Percentiles rank a stretch among this genome's conserved stretches.
Evolutionary conservation across 2,888 invertebrate species (phyloP).

Genomic region (Acrobasis repandana): DNA sequence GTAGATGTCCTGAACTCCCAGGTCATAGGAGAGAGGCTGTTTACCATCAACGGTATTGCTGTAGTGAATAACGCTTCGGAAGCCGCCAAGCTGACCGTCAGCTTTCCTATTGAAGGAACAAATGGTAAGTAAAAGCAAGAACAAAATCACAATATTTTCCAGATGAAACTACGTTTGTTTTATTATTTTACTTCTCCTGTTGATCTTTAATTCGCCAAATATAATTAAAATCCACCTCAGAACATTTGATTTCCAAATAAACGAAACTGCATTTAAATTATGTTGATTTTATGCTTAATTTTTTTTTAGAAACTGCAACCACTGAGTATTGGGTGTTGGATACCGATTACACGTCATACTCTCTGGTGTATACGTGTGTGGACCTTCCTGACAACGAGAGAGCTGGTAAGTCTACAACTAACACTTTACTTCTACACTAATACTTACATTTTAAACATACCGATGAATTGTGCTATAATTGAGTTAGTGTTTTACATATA

Average conservation of each 20-base stretch:
- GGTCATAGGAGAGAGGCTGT: conserved; percentile 68
- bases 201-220: no score
- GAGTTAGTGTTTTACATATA: no score
- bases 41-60: conserved; percentile 78
- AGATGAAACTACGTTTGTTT: no score
- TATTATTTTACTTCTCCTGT: no score
- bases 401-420: conserved; percentile 4
- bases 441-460: no score
- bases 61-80: conserved; percentile 56
- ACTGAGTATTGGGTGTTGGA: conserved; percentile 84
- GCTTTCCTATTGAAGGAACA: conserved; percentile 76
- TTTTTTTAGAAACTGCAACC: conserved; percentile 46
- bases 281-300: conserved; percentile 25
- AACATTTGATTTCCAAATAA: no score
- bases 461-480: no score
- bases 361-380: conserved; percentile 86
- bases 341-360: conserved; percentile 85
- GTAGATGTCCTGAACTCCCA: conserved; percentile 60
- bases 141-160: no score
- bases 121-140: conserved; percentile 56
- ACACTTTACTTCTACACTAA: no score
- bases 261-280: no score
- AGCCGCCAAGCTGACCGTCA: conserved; percentile 80
- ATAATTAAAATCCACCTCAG: no score
- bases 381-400: conserved; percentile 65